A percentile compares a stretch with the other conserved stretches of the same genome.
Conservation (phyloP, 2,888 invertebrate species). For the Sinotaia quadrata region DNA sequence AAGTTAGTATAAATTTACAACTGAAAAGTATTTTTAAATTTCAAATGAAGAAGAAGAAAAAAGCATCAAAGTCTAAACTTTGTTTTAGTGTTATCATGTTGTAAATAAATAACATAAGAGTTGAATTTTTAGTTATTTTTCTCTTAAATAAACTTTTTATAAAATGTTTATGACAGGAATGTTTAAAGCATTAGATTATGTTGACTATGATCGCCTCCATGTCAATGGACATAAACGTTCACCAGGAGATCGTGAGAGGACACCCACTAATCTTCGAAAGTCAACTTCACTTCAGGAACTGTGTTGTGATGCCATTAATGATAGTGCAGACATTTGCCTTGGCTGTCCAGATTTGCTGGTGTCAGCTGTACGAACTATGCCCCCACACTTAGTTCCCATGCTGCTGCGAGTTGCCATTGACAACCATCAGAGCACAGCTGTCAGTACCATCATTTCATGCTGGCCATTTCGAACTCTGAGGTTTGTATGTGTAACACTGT, state of each 20-base stretch:
- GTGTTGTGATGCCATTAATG: slow-evolving; percentile 45
- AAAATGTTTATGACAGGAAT: too few species aligned
- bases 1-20: too few species aligned
- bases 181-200: slow-evolving; percentile 55
- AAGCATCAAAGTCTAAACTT: too few species aligned
- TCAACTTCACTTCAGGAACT: slow-evolving; percentile 42
- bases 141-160: too few species aligned
- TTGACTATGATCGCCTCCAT: slow-evolving; percentile 47
- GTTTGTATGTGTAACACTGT: slow-evolving; percentile 37
- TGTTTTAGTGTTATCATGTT: too few species aligned
- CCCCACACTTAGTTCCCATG: slow-evolving; percentile 47
- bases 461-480: slow-evolving; percentile 57
- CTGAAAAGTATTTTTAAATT: too few species aligned
- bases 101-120: too few species aligned
- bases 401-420: slow-evolving; percentile 48
- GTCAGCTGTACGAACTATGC: slow-evolving; percentile 37
- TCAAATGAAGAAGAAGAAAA: too few species aligned
- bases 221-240: slow-evolving; percentile 34
- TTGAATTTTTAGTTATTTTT: too few species aligned
- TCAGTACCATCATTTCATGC: slow-evolving; percentile 53
- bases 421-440: slow-evolving; percentile 43
- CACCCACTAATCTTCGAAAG: slow-evolving; percentile 14
- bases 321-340: slow-evolving; percentile 16
- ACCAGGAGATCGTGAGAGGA: slow-evolving; percentile 4
- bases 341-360: slow-evolving; percentile 28